Evolutionary conservation across 53 echinoderm and acorn worm species (phyloP), one percentile per base, ranked within the genome.

Genomic region (Echinarachnius parma): DNA sequence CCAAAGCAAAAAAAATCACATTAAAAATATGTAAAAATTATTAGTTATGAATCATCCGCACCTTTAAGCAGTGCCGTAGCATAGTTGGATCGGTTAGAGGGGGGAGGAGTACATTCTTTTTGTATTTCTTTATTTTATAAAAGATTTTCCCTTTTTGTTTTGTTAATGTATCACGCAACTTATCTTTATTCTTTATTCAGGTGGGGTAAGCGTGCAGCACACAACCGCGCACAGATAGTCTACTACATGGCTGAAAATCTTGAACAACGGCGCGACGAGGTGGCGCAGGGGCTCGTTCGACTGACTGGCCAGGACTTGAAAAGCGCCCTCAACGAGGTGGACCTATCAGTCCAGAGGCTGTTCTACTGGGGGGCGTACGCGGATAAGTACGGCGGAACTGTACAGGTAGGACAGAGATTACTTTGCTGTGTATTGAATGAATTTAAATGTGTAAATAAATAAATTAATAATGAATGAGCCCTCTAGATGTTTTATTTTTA

Each of bases 181-280:
- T n/a, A n/a, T n/a, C n/a, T n/a, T n/a, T n/a, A n/a, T n/a, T n/a
- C n/a, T n/a, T 9, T 19, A 13, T 49, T 23, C 75, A 98, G 98
- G 16, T 98, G 98, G 98, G 98, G 98, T 8, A 98, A 98, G 81
- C 59, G 98, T 64, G 98, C 98, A 49, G 98, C 98, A 9, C 98
- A 98, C 77, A 98, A 98, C 79, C 74, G 98, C 9, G 98, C 98
- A 20, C 98, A 98, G 75, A 98, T 98, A 26, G 98, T 98, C n/a
- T 98, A 98, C 78, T 98, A 98, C 89, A 98, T 98, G 98, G 98
- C 98, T 20, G 98, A 92, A 54, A 98, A 98, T 47, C 75, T 98
- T 5, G 98, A 98, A 62, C 80, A 87, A 28, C 75, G 90, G 57
- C 77, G 87, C 9, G 64, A 78, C 5, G 90, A 91, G 71, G 87